phyloP scores from a whole-genome alignment of 2,113 vertebrate species.

The Tapirus terrestris region DNA sequence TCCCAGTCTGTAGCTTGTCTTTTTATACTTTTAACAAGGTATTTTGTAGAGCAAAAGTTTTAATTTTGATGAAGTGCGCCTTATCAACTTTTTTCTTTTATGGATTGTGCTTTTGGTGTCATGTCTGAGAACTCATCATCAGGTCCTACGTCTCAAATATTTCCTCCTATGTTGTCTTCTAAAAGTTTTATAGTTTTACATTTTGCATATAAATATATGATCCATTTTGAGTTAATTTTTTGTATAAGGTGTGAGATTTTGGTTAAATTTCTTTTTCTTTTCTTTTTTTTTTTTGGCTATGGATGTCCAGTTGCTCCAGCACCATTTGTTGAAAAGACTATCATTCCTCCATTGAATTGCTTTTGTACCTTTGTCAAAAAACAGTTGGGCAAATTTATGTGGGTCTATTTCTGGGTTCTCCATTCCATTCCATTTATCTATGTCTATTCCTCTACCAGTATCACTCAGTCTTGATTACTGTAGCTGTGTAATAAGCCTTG shows the following conservation, averaged over 20 bases:
- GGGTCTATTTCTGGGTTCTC: not conserved
- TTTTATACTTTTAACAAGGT: not conserved
- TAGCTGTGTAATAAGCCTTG: not conserved
- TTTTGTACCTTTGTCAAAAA: not conserved
- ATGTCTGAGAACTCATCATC: not conserved
- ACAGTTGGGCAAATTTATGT: not conserved
- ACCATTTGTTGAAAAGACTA: not conserved
- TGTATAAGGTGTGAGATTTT: not conserved
- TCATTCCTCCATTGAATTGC: not conserved
- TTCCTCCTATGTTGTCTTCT: not conserved
- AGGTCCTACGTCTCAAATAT: not conserved
- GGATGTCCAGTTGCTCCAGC: not conserved
- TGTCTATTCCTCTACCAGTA: not conserved
- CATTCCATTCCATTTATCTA: not conserved
- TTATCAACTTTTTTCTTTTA: constrained; percentile 14
- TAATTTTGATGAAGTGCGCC: not conserved
- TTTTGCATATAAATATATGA: not conserved
- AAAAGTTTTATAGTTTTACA: not conserved
- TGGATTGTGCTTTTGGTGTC: not conserved
- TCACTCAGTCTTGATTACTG: not conserved
- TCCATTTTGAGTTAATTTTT: constrained; percentile 2
- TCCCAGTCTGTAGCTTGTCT: not conserved
- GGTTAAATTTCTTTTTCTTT: not conserved
- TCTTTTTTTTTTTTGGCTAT: not conserved
- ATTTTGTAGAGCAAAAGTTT: not conserved